Evolutionary conservation across 2,888 invertebrate species (phyloP).

Genomic region (Limnephilus auricula): DNA sequence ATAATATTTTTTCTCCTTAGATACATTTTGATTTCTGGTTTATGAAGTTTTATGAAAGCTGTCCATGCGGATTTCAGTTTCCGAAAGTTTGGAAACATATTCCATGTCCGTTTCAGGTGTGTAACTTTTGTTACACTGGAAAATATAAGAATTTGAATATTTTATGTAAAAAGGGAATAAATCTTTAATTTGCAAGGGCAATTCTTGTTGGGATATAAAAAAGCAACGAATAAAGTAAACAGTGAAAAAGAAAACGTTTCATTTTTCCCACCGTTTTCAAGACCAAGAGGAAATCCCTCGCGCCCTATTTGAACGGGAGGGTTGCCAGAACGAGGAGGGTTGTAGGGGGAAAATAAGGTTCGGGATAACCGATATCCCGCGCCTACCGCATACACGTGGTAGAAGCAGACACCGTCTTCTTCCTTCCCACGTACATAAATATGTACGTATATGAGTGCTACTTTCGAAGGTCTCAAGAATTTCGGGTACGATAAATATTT

Average conservation of each 20-base stretch:
- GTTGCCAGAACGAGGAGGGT: not conserved
- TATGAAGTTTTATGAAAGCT: not conserved
- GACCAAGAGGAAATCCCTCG: constrained; percentile 16
- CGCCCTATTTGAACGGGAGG: not conserved
- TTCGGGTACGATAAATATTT: constrained; percentile 37
- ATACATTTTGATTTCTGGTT: not conserved
- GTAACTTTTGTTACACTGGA: not conserved
- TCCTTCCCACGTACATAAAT: not conserved
- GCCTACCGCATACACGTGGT: not conserved
- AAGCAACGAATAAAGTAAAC: not conserved
- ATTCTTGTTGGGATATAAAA: not conserved
- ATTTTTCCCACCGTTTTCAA: constrained; percentile 21
- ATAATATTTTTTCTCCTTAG: not conserved
- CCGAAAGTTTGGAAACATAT: not conserved
- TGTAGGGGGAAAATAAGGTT: not conserved
- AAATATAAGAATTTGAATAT: not conserved
- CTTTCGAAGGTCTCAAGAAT: not conserved
- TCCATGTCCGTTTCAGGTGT: not conserved
- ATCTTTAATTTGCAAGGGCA: not conserved
- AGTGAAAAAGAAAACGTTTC: not conserved
- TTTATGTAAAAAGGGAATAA: not conserved
- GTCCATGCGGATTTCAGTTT: not conserved
- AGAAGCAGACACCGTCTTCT: not conserved
- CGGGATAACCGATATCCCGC: not conserved
- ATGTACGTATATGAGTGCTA: constrained; percentile 10